These are phyloP conservation scores for Pollimyrus isidori DNA, from an alignment of 2,113 vertebrate genomes.

Conservation along the genomic window DNA sequence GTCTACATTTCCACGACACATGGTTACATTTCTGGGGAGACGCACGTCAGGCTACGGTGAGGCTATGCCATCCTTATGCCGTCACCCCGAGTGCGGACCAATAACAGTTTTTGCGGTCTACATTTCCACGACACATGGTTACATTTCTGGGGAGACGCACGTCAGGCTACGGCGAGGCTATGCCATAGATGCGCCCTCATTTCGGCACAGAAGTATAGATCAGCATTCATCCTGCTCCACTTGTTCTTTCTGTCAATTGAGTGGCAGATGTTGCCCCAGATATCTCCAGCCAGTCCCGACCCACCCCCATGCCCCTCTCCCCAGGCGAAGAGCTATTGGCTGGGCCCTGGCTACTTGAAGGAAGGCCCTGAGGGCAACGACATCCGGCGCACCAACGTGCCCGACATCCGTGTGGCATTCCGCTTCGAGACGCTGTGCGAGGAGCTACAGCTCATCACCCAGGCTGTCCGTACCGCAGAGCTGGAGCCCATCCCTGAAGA, in stretches of 20 bases:
- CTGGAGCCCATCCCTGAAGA: conserved; percentile 73
- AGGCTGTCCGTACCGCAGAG: conserved; percentile 73
- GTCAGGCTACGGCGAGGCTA: not conserved
- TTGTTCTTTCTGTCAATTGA: not conserved
- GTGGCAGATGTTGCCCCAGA: not conserved
- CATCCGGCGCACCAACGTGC: conserved; percentile 86
- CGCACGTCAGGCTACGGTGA: too few relatives aligned
- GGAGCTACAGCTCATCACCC: conserved; percentile 83
- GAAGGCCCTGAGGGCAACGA: conserved; percentile 82
- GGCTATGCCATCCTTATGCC: too few relatives aligned
- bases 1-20: too few relatives aligned
- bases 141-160: not conserved
- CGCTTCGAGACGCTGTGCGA: conserved; percentile 82
- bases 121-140: too few relatives aligned
- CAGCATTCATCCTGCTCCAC: not conserved
- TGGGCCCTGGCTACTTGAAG: conserved; percentile 72
- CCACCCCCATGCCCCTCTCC: not conserved
- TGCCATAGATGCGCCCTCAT: not conserved
- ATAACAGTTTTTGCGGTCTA: too few relatives aligned
- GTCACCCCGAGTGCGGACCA: not conserved
- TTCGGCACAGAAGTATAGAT: not conserved
- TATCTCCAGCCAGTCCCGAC: not conserved
- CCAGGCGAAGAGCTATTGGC: conserved; percentile 85
- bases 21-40: not conserved
- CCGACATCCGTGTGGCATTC: conserved; percentile 82